phyloP scores from a whole-genome alignment of 2,797 vertebrate species.

The Thunnus albacares region DNA sequence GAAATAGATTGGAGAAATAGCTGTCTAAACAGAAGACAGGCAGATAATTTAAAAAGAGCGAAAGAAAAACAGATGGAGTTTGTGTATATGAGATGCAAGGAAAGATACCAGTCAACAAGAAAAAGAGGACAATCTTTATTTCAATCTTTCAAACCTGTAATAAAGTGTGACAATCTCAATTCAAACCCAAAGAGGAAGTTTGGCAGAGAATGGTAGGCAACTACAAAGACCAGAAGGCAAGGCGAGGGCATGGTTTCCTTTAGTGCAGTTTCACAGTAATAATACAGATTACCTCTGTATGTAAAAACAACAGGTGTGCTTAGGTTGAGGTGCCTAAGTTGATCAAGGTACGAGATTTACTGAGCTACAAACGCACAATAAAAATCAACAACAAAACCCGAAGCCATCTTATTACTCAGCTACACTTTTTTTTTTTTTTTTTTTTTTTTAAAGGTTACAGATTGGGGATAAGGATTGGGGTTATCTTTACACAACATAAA shows the following conservation, averaged over 20 bases:
- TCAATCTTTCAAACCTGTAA: constrained; percentile 74
- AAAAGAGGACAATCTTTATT: constrained; percentile 81
- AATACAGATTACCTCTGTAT: constrained; percentile 52
- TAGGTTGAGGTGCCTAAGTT: constrained; percentile 28
- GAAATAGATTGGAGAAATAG: constrained; percentile 40
- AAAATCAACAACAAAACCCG: constrained; percentile 13
- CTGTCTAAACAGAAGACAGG: constrained; percentile 28
- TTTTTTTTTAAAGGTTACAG: neutral
- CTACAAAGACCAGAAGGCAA: constrained; percentile 76
- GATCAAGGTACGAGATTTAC: constrained; percentile 20
- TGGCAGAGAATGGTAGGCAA: constrained; percentile 75
- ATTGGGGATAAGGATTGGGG: neutral
- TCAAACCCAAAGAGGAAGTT: constrained; percentile 70
- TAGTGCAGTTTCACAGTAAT: constrained; percentile 73
- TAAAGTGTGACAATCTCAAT: constrained; percentile 76
- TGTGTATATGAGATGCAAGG: neutral
- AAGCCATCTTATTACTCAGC: constrained; percentile 1
- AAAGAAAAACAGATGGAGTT: neutral
- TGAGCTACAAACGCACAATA: constrained; percentile 32
- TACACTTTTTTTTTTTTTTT: neutral
- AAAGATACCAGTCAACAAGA: constrained; percentile 30
- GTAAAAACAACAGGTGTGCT: constrained; percentile 49
- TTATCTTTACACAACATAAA: constrained; percentile 3
- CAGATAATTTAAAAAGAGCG: constrained; percentile 1
- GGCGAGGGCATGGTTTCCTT: constrained; percentile 63